Conservation (phyloP, 2,113 vertebrate genomes). For the rabbit (Oryctolagus cuniculus) region DNA sequence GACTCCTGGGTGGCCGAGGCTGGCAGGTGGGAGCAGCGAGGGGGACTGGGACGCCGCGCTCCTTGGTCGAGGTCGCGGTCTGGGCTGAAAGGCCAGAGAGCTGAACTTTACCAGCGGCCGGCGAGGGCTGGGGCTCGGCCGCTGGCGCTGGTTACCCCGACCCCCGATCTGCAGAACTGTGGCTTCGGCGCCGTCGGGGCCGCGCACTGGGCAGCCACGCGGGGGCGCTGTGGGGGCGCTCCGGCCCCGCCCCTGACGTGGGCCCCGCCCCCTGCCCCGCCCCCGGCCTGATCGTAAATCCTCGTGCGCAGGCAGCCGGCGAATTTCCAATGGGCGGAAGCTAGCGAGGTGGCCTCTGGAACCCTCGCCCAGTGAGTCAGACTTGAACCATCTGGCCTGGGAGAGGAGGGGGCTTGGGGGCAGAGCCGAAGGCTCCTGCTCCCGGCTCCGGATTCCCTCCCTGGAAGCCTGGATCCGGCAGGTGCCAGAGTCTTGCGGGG, state of each 20-base stretch:
- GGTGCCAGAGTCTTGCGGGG: fast-evolving
- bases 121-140: too few species aligned
- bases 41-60: neutral
- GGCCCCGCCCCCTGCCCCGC: neutral
- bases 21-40: too few species aligned
- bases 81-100: constrained; percentile 29
- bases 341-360: too few species aligned
- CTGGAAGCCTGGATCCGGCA: neutral
- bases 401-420: neutral
- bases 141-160: too few species aligned
- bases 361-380: neutral
- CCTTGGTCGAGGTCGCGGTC: too few species aligned
- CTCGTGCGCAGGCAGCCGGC: fast-evolving
- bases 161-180: neutral
- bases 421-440: neutral
- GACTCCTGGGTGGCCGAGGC: neutral
- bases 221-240: neutral
- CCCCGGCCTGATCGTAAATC: neutral
- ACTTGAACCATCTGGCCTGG: neutral
- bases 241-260: neutral
- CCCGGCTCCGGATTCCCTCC: neutral
- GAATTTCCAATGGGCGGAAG: neutral
- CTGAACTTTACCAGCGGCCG: neutral
- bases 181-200: fast-evolving
- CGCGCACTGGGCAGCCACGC: neutral